Evolutionary conservation across 2,888 invertebrate species (phyloP).

Genomic region (Lordiphosa andalusiaca): DNA sequence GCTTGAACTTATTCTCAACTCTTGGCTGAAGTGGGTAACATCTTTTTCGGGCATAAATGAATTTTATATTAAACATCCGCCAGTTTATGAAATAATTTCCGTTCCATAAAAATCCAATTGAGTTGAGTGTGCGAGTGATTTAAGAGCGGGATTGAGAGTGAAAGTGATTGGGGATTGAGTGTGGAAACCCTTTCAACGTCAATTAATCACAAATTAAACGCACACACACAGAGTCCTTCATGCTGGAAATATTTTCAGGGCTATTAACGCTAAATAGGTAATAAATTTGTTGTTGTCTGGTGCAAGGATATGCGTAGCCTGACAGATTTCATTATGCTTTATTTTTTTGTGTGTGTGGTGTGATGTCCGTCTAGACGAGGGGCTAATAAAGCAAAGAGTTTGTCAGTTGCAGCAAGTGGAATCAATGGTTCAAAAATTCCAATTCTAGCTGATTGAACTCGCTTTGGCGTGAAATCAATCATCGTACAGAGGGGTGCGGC

Average conservation of each 20-base stretch:
- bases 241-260: constrained; percentile 69
- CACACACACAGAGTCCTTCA: constrained; percentile 33
- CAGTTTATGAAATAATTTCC: constrained; percentile 64
- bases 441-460: constrained; percentile 73
- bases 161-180: constrained; percentile 56
- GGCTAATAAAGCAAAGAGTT: neutral
- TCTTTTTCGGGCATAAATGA: constrained; percentile 35
- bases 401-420: constrained; percentile 1
- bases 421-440: no score
- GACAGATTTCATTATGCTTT: constrained; percentile 45
- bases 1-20: no score
- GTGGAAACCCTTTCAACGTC: constrained; percentile 74
- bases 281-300: constrained; percentile 68
- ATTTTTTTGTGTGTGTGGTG: constrained; percentile 15
- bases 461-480: constrained; percentile 78
- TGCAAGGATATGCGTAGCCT: constrained; percentile 54
- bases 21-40: no score
- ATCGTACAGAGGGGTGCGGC: constrained; percentile 65
- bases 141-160: constrained; percentile 30
- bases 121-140: constrained; percentile 25
- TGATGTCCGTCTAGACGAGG: constrained; percentile 41
- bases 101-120: constrained; percentile 60
- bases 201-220: constrained; percentile 74
- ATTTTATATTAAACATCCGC: constrained; percentile 61
- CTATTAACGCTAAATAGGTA: constrained; percentile 74